phyloP scores from a whole-genome alignment of 2,888 invertebrate species.

The Hypena proboscidalis region DNA sequence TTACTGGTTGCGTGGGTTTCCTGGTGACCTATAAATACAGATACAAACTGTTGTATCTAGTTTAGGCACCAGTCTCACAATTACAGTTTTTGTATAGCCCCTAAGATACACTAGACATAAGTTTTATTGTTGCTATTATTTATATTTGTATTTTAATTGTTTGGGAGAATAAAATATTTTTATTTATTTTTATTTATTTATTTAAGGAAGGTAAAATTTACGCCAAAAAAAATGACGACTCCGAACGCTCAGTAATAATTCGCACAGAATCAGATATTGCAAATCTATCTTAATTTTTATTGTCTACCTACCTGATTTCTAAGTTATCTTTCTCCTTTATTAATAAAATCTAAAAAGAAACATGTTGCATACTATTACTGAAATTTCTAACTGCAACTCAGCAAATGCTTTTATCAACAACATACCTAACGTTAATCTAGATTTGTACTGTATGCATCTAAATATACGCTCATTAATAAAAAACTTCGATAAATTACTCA shows the following conservation, averaged over 20 bases:
- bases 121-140: too few relatives aligned
- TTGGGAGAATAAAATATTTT: too few relatives aligned
- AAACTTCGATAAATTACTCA: conserved; percentile 13
- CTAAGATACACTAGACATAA: too few relatives aligned
- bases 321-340: neutral
- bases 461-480: conserved; percentile 37
- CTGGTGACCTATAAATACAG: too few relatives aligned
- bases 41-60: too few relatives aligned
- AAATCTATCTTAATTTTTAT: too few relatives aligned
- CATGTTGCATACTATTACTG: neutral
- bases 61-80: too few relatives aligned
- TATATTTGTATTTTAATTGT: too few relatives aligned
- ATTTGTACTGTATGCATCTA: conserved; percentile 27
- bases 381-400: conserved; percentile 1
- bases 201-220: conserved; percentile 6
- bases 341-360: neutral
- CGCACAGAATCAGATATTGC: too few relatives aligned
- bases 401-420: conserved; percentile 1
- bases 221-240: conserved; percentile 5
- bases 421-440: conserved; percentile 5
- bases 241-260: neutral
- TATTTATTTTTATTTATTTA: too few relatives aligned
- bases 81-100: too few relatives aligned
- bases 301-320: neutral
- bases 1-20: too few relatives aligned